phyloP scores from a whole-genome alignment of 2,797 vertebrate species.

The Melanotaenia nigrans region DNA sequence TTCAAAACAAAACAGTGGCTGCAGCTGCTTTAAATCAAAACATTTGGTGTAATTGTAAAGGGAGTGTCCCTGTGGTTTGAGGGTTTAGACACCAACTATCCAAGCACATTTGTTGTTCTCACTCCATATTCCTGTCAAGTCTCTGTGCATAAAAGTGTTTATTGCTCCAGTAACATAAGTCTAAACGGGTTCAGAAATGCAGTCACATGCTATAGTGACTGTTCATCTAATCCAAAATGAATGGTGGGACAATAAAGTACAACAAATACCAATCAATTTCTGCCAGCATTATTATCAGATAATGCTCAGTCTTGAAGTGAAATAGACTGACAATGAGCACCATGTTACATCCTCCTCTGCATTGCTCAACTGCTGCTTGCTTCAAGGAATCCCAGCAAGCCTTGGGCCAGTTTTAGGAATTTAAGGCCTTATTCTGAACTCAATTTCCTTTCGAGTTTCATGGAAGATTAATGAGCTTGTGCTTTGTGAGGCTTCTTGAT shows the following conservation, averaged over 20 bases:
- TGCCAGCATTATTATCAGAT: slow-evolving; percentile 22
- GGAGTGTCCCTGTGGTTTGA: too few species aligned
- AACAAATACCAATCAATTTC: slow-evolving; percentile 20
- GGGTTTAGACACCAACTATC: neutral
- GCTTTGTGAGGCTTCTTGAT: slow-evolving; percentile 68
- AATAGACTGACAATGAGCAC: slow-evolving; percentile 19
- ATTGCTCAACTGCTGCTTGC: slow-evolving; percentile 23
- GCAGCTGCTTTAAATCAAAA: slow-evolving; percentile 1
- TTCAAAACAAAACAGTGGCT: neutral
- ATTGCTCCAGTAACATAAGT: neutral
- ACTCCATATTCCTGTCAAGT: neutral
- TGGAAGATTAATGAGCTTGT: slow-evolving; percentile 77
- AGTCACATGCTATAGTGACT: neutral
- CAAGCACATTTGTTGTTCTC: neutral
- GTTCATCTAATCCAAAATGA: slow-evolving; percentile 11
- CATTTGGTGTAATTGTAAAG: neutral
- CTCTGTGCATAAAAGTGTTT: neutral
- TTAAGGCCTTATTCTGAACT: slow-evolving; percentile 66
- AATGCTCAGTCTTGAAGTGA: slow-evolving; percentile 19
- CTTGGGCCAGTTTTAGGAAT: slow-evolving; percentile 54
- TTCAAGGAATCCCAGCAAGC: slow-evolving; percentile 17
- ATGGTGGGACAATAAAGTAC: slow-evolving; percentile 13
- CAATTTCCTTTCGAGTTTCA: slow-evolving; percentile 68
- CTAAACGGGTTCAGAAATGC: neutral
- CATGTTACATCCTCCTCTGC: slow-evolving; percentile 18